phyloP scores from a whole-genome alignment of 2,797 vertebrate genomes.

The Melanotaenia parkinsoni region DNA sequence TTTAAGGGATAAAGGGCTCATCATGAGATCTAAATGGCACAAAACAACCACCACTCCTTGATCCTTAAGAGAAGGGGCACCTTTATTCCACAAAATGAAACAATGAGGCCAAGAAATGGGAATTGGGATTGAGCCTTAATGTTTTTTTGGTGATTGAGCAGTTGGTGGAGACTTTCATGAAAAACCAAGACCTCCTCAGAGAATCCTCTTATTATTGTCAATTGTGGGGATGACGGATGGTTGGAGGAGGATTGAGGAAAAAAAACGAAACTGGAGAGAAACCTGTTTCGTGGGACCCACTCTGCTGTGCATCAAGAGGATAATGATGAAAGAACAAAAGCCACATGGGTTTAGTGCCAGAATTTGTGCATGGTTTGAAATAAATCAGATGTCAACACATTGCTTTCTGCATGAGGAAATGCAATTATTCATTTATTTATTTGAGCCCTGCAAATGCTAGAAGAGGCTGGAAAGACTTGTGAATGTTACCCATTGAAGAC shows the following conservation, averaged over 20 bases:
- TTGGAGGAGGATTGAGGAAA: constrained; percentile 32
- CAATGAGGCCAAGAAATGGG: not conserved
- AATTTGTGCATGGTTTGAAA: constrained; percentile 15
- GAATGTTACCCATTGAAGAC: not conserved
- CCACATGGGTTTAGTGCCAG: constrained; percentile 40
- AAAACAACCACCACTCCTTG: not conserved
- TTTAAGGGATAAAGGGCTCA: not conserved
- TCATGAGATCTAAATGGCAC: not conserved
- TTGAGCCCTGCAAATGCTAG: constrained; percentile 1
- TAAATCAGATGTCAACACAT: constrained; percentile 23
- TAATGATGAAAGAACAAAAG: constrained; percentile 50
- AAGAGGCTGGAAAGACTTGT: constrained; percentile 18
- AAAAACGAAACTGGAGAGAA: constrained; percentile 44
- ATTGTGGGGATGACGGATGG: constrained; percentile 41
- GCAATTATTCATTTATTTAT: constrained; percentile 11
- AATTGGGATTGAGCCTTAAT: constrained; percentile 9
- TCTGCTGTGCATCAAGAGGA: constrained; percentile 39
- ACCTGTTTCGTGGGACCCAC: constrained; percentile 48
- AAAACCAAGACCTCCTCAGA: constrained; percentile 19
- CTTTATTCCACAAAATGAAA: not conserved
- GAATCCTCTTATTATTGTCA: constrained; percentile 55
- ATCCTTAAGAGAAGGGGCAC: not conserved
- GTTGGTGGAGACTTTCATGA: constrained; percentile 31
- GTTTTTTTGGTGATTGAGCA: constrained; percentile 21
- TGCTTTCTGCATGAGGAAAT: constrained; percentile 22